Evolutionary conservation across 2,113 vertebrate genomes (phyloP).

Genomic region (Podiceps cristatus): DNA sequence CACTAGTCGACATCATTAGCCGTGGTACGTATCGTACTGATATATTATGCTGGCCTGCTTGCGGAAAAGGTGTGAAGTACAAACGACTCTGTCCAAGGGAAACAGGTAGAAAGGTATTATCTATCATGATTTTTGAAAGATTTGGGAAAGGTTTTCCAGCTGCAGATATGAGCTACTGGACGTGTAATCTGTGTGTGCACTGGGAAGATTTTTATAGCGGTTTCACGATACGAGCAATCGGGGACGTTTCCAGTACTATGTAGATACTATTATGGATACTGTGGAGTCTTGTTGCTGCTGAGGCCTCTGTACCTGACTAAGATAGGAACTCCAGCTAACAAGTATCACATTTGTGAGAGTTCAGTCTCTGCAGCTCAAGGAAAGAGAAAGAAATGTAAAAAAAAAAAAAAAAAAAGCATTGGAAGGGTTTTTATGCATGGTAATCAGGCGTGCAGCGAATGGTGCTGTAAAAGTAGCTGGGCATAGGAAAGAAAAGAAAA

Average conservation of each 20-base stretch:
- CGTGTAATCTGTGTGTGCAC: neutral
- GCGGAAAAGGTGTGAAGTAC: neutral
- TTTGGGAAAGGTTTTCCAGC: neutral
- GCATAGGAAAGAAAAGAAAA: neutral
- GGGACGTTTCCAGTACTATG: too few species aligned
- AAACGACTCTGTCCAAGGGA: neutral
- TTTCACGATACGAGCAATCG: fast-evolving
- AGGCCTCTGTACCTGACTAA: neutral
- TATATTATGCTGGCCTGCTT: neutral
- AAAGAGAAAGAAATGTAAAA: neutral
- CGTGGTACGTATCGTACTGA: fast-evolving
- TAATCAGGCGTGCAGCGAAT: neutral
- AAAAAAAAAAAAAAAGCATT: neutral
- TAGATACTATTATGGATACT: neutral
- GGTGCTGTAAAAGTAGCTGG: neutral
- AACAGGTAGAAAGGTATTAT: neutral
- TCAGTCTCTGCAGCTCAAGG: neutral
- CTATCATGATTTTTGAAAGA: neutral
- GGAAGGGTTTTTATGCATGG: fast-evolving
- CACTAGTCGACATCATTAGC: neutral
- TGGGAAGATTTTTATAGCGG: neutral
- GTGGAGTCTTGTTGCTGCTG: neutral
- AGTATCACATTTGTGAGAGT: neutral
- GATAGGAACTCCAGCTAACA: neutral
- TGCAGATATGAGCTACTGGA: neutral